Base-by-base conservation (phyloP, 2,113 vertebrate genomes). In the Corythoichthys haematopterus region DNA sequence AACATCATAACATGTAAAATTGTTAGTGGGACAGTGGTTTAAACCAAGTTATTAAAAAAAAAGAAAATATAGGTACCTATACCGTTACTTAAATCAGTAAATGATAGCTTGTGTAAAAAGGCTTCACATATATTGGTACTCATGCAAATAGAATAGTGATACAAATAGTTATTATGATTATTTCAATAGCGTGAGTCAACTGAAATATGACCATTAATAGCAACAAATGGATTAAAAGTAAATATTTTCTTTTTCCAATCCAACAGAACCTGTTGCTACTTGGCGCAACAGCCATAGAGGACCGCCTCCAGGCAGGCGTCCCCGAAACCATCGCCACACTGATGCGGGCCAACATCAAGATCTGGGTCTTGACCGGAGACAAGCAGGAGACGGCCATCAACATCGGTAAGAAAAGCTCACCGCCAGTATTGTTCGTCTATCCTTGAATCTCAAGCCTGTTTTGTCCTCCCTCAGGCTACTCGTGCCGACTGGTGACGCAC, bases 341-440 rank as follows among this genome's bases (percentile, higher is more conserved):
- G 69, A 92, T 98, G 83, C 94, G 90, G 85, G 97, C 97, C 45
- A 93, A 94, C 84, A 98, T 98, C 79, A 97, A 95, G 88, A 98
- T 98, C 76, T 98, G 97, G 96, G 93, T 98, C 81, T 90, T 98
- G 84, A 98, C 97, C 0, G 96, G 97, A 51, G 97, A 98, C 89
- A 98, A 98, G 76, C 95, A 97, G 80, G 97, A 98, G 90, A 98
- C 97, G 0, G 96, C 96, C 77, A 93, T 98, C 50, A 98, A 98
- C 72, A 99, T 99, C 81, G 97, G 97, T 98, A 91, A 75, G 81
- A 37, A 7, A 43, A 48, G 45, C 43, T 16, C 28, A 16, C 3
- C 12, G 43, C n/a, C 10, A 28, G 12, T 47, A n/a, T 63, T 28
- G 28, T 13, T 33, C 0, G 67, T 67, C 51, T 75, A 69, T 75